These are phyloP conservation scores for Cherax quadricarinatus DNA, from an alignment of 1,140 invertebrate genomes.

Conservation along the genomic window DNA sequence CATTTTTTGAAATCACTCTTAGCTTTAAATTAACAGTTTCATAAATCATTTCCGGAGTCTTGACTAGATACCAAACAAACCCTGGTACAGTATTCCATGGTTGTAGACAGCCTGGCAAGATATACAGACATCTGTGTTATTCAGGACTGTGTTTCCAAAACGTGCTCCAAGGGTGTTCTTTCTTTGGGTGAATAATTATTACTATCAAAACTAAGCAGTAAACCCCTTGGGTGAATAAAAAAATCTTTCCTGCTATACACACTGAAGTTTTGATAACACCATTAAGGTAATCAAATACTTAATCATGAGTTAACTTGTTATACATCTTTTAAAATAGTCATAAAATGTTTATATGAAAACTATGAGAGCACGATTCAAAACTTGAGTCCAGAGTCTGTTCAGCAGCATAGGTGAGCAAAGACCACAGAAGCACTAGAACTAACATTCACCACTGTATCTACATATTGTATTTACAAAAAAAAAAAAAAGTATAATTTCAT, in stretches of 20 bases:
- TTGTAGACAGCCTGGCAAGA: slow-evolving; percentile 59
- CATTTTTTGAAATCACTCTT: background rate
- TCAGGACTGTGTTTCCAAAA: slow-evolving; percentile 50
- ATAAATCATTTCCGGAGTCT: slow-evolving; percentile 43
- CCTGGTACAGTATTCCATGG: slow-evolving; percentile 48
- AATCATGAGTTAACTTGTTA: background rate
- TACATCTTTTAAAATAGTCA: background rate
- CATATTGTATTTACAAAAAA: slow-evolving; percentile 54
- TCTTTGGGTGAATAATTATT: background rate
- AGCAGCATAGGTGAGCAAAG: slow-evolving; percentile 67
- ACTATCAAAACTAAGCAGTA: too few species aligned
- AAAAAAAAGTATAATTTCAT: slow-evolving; percentile 47
- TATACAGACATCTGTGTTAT: slow-evolving; percentile 55
- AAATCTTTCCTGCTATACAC: background rate
- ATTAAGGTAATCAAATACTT: background rate
- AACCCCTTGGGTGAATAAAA: background rate
- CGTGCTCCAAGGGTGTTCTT: slow-evolving; percentile 8
- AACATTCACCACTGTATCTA: slow-evolving; percentile 69
- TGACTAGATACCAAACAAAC: slow-evolving; percentile 69
- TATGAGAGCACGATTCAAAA: slow-evolving; percentile 46
- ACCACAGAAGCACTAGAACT: slow-evolving; percentile 69
- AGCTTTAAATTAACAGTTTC: slow-evolving; percentile 11
- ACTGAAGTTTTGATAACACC: background rate
- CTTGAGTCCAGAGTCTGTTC: slow-evolving; percentile 62
- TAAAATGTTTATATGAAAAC: background rate